Base-by-base conservation (phyloP, 2,113 vertebrate species). In the Centropristis striata region DNA sequence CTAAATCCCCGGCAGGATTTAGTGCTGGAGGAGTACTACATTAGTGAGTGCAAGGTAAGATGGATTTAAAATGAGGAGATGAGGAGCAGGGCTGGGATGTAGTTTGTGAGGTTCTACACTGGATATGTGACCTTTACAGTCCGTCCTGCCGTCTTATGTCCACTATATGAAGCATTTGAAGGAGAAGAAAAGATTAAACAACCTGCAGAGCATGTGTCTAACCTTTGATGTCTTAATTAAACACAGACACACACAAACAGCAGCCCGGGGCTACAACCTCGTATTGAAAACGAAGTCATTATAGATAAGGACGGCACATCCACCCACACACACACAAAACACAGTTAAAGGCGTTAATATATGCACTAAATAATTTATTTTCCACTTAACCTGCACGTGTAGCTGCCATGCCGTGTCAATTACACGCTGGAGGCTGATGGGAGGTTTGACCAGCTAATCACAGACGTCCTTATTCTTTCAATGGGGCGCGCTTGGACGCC, bases 61-160 rank as follows among this genome's bases (percentile, higher is more conserved):
- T 71, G 86, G 87, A 70, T 85, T 90, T 84, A 85, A 83, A 78
- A 81, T 13, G 39, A 78, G 65, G 73, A 75, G 80, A 84, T 67
- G 80, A 77, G 65, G 60, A 84, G 71, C 39, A 61, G 60, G 65
- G 28, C 49, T 9, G 44, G 77, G 76, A 84, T 79, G 49, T 80
- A 0, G 54, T 36, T 21, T 37, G 16, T 10, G 71, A 53, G 64
- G 50, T 74, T 80, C 66, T 32, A 46, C 73, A 32, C 11, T 41
- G 69, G n/a, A n/a, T n/a, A 25, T 23, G 23, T 61, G 81, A 69
- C 70, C 78, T 27, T 42, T 12, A 50, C 23, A 32, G 21, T 28
- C 23, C 10, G 47, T 64, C 46, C 50, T 41, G 14, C 0, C 36
- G 23, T 18, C 10, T 41, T 23, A 21, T 47, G 47, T 75, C 55